phyloP scores from a whole-genome alignment of 2,888 invertebrate species.

The Philonicus albiceps region DNA sequence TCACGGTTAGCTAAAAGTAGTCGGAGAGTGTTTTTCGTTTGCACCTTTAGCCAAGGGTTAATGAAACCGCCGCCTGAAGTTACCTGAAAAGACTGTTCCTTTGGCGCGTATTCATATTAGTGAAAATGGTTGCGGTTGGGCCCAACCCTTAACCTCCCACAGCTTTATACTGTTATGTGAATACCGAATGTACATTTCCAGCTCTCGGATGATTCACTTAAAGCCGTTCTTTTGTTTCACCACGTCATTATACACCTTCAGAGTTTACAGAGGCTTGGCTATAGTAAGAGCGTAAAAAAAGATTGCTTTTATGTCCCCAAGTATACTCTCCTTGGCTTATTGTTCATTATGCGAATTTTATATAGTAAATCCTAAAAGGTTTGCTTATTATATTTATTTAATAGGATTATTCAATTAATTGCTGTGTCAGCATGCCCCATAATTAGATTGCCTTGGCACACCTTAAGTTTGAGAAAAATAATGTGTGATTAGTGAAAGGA shows the following conservation, averaged over 20 bases:
- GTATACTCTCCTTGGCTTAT: not conserved
- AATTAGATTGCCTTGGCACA: not conserved
- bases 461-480: not conserved
- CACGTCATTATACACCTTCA: not conserved
- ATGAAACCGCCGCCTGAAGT: not conserved
- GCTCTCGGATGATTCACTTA: conserved; percentile 20
- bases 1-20: not conserved
- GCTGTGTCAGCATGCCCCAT: not conserved
- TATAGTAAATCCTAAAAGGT: not conserved
- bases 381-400: not conserved
- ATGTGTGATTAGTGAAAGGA: not conserved
- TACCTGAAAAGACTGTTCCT: not conserved
- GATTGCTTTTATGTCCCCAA: not conserved
- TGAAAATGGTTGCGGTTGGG: not conserved
- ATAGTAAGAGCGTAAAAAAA: not conserved
- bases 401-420: not conserved
- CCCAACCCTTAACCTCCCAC: not conserved
- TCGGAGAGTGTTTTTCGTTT: not conserved
- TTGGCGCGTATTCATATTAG: conserved; percentile 34
- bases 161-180: not conserved
- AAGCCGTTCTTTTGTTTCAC: not conserved
- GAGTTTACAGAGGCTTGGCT: not conserved
- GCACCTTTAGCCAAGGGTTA: not conserved
- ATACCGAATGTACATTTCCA: not conserved
- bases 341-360: not conserved